Percentiles rank a stretch among this genome's conserved stretches.
These are phyloP conservation scores for Andrena trimmerana DNA, from an alignment of 2,888 invertebrate species.

Conservation along the genomic window DNA sequence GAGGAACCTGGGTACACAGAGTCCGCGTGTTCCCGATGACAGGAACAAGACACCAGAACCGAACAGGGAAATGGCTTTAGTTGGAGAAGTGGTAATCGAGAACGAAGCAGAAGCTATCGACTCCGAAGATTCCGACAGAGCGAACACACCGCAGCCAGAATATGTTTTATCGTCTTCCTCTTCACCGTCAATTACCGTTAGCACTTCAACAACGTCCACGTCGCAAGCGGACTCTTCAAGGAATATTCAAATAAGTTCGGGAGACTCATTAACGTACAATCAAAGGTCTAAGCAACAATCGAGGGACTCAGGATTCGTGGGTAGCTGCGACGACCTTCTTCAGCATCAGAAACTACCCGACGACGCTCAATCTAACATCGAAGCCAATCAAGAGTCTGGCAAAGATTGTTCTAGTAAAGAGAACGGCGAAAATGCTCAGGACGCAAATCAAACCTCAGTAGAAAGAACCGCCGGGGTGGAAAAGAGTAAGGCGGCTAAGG, in stretches of 20 bases:
- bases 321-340: slow-evolving; percentile 94
- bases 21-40: slow-evolving; percentile 86
- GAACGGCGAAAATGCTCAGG: slow-evolving; percentile 42
- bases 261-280: slow-evolving; percentile 71
- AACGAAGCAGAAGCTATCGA: slow-evolving; percentile 86
- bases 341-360: slow-evolving; percentile 87
- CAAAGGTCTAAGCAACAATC: slow-evolving; percentile 92
- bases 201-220: slow-evolving; percentile 31
- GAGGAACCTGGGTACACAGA: slow-evolving; percentile 83
- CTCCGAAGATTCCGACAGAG: slow-evolving; percentile 87
- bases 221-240: slow-evolving; percentile 69
- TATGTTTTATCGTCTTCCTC: slow-evolving; percentile 59
- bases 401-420: slow-evolving; percentile 60
- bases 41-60: slow-evolving; percentile 89
- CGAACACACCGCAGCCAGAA: slow-evolving; percentile 90
- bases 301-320: slow-evolving; percentile 95
- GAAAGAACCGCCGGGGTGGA: slow-evolving; percentile 41
- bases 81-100: slow-evolving; percentile 86
- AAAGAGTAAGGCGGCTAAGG: slow-evolving; percentile 49
- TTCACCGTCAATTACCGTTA: slow-evolving; percentile 47
- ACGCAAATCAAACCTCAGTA: slow-evolving; percentile 27
- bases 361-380: slow-evolving; percentile 64
- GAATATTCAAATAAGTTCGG: slow-evolving; percentile 66
- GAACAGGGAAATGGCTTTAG: slow-evolving; percentile 87
- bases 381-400: slow-evolving; percentile 52